A percentile compares a stretch with the other conserved stretches of the same genome.
phyloP scores from a whole-genome alignment of 2,113 vertebrate genomes.

The Cyprinodon variegatus region DNA sequence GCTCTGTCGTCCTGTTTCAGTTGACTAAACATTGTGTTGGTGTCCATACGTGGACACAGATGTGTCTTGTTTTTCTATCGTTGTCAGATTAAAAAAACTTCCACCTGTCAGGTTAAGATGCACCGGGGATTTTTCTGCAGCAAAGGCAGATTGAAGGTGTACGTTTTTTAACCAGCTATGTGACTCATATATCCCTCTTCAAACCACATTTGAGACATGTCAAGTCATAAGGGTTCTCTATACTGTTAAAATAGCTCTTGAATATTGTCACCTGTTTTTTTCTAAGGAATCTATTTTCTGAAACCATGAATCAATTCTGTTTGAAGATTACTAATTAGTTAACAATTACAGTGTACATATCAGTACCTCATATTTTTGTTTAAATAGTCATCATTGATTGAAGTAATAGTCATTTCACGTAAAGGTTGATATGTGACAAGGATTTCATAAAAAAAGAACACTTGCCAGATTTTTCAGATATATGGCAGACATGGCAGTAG shows the following conservation, averaged over 20 bases:
- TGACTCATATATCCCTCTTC: slow-evolving; percentile 13
- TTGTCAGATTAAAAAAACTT: slow-evolving; percentile 37
- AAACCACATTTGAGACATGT: slow-evolving; percentile 19
- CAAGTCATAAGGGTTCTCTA: slow-evolving; percentile 2
- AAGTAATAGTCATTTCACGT: background rate
- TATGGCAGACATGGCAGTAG: background rate
- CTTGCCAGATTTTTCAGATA: background rate
- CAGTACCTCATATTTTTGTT: too few relatives aligned
- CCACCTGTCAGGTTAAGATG: slow-evolving; percentile 33
- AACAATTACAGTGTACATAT: background rate
- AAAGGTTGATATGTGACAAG: background rate
- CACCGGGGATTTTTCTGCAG: slow-evolving; percentile 12
- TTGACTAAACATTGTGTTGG: slow-evolving; percentile 22
- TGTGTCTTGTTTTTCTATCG: slow-evolving; percentile 7
- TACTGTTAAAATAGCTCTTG: background rate
- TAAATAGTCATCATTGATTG: background rate
- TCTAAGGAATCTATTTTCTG: background rate
- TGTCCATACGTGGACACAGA: slow-evolving; percentile 18
- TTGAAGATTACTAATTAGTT: background rate
- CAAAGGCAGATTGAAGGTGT: slow-evolving; percentile 23
- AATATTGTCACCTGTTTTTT: background rate
- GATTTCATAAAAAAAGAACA: background rate
- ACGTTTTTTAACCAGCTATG: slow-evolving; percentile 28
- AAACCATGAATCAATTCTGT: background rate
- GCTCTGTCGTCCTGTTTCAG: slow-evolving; percentile 28